Percentiles rank a stretch among this genome's conserved stretches.
Conservation (phyloP, 1,140 invertebrate species). For the Leptinotarsa lineolata region DNA sequence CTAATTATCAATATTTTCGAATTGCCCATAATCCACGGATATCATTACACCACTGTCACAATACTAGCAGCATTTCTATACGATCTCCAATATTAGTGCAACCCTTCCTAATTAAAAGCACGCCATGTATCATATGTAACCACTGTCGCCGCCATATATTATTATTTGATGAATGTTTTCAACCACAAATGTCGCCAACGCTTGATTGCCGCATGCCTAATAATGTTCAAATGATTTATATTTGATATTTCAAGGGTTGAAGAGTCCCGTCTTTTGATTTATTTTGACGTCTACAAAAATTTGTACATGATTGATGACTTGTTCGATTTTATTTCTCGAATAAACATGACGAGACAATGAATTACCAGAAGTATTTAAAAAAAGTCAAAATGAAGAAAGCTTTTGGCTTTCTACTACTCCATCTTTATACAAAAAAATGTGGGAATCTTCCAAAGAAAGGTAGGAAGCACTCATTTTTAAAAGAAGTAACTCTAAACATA, state of each 20-base stretch:
- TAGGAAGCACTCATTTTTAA: too few species aligned
- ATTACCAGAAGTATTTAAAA: too few species aligned
- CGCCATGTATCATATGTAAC: constrained; percentile 15
- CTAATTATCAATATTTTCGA: too few species aligned
- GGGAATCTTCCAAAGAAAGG: too few species aligned
- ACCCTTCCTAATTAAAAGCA: constrained; percentile 18
- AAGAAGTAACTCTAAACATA: too few species aligned
- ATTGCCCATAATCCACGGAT: too few species aligned
- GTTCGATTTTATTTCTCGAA: not conserved
- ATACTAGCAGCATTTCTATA: not conserved
- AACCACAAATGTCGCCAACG: constrained; percentile 22
- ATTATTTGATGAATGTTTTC: constrained; percentile 29
- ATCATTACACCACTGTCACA: not conserved
- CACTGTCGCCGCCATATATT: constrained; percentile 24
- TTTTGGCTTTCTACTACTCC: too few species aligned
- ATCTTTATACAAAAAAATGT: too few species aligned
- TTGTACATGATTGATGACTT: not conserved
- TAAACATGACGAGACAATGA: too few species aligned
- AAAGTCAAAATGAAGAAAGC: too few species aligned
- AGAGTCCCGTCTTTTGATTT: constrained; percentile 21
- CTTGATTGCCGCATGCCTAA: constrained; percentile 26
- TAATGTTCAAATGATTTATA: constrained; percentile 22
- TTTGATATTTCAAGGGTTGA: constrained; percentile 27
- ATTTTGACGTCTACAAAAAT: constrained; percentile 19
- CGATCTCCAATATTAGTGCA: not conserved